A percentile compares a stretch with the other conserved stretches of the same genome.
These are phyloP conservation scores for Dendronephthya gigantea DNA, from an alignment of 64 coral and sea anemone species.

Conservation along the genomic window DNA sequence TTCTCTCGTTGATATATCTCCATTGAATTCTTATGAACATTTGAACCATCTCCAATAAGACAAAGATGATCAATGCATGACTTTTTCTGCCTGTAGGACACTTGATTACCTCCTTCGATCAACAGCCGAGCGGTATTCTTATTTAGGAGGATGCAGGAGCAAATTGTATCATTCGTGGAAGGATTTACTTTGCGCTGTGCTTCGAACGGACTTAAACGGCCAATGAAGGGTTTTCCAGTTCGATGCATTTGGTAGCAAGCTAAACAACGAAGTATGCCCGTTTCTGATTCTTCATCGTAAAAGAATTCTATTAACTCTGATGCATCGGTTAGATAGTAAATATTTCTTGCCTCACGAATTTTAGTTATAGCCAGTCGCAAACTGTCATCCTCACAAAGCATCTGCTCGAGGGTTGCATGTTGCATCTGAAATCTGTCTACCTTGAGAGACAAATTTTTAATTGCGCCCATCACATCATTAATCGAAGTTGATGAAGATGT, in stretches of 20 bases:
- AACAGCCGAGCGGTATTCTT: conserved; percentile 1
- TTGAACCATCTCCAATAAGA: conserved; percentile 1
- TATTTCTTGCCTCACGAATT: not conserved
- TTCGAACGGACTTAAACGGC: not conserved
- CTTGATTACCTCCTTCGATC: not conserved
- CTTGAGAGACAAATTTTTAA: not conserved
- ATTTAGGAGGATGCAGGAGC: not conserved
- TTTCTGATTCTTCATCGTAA: conserved; percentile 8
- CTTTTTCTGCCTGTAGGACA: not conserved
- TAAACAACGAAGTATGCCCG: not conserved
- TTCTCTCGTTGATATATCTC: not conserved
- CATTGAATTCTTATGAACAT: not conserved
- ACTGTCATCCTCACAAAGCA: not conserved
- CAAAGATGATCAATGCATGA: not conserved
- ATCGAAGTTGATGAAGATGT: not conserved
- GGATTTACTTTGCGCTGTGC: not conserved
- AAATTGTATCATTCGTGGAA: not conserved
- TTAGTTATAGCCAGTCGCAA: not conserved
- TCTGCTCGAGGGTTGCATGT: not conserved
- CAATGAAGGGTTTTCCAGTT: not conserved
- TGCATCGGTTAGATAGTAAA: not conserved
- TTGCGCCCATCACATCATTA: not conserved
- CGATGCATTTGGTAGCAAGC: not conserved
- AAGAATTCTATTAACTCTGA: not conserved
- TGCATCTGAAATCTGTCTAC: not conserved